phyloP scores from a whole-genome alignment of 2,797 vertebrate genomes.

The Menidia menidia region DNA sequence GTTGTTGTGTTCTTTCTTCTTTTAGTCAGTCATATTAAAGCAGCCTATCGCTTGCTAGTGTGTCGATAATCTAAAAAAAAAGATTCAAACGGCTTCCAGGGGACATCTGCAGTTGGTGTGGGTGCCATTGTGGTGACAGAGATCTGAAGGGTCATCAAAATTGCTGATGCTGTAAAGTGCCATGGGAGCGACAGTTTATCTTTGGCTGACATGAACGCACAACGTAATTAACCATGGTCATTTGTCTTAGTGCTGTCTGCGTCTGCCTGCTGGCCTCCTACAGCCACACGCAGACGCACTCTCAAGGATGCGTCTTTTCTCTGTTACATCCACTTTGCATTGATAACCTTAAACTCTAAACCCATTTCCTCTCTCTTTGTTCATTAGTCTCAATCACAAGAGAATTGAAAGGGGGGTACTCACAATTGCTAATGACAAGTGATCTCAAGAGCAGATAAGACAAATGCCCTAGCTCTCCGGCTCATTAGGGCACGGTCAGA shows the following conservation, averaged over 20 bases:
- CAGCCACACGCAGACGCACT: conserved; percentile 3
- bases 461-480: conserved; percentile 43
- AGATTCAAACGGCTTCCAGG: conserved; percentile 2
- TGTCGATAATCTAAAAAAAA: conserved; percentile 1
- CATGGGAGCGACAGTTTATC: conserved; percentile 44
- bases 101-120: not conserved
- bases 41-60: not conserved
- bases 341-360: conserved; percentile 42
- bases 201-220: conserved; percentile 29
- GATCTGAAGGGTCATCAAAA: conserved; percentile 22
- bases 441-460: conserved; percentile 67
- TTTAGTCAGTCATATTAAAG: not conserved
- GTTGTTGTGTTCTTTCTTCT: not conserved
- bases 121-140: conserved; percentile 17
- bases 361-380: conserved; percentile 51
- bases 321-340: conserved; percentile 8
- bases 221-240: conserved; percentile 23
- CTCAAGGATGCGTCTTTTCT: conserved; percentile 31
- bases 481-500: conserved; percentile 62
- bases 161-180: conserved; percentile 18
- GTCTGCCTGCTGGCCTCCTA: conserved; percentile 20
- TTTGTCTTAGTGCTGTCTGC: conserved; percentile 29
- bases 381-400: conserved; percentile 46
- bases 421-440: conserved; percentile 56
- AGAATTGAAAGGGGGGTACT: conserved; percentile 28